Evolutionary conservation across 2,113 vertebrate species (phyloP).

Genomic region (Gulo gulo): DNA sequence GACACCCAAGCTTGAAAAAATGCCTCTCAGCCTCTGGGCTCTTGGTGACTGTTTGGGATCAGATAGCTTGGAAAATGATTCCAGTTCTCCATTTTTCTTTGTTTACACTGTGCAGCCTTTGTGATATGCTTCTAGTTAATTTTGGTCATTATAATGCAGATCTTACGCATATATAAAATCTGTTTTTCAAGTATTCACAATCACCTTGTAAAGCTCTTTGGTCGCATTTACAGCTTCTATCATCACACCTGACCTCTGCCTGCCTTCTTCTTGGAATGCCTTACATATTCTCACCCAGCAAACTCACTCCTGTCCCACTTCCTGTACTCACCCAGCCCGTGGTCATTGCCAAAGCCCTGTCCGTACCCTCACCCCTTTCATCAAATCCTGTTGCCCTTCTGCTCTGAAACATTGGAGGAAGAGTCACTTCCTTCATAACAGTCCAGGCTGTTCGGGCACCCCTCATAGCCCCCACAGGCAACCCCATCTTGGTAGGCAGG

Average conservation of each 20-base stretch:
- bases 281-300: not conserved
- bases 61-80: not conserved
- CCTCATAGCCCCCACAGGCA: not conserved
- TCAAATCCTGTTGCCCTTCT: not conserved
- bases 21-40: not conserved
- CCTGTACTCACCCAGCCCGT: not conserved
- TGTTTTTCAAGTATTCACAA: not conserved
- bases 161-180: not conserved
- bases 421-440: not conserved
- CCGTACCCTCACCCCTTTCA: not conserved
- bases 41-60: not conserved
- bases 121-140: not conserved
- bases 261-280: not conserved
- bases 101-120: not conserved
- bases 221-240: not conserved
- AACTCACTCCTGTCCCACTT: not conserved
- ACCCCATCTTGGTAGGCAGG: not conserved
- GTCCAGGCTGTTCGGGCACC: not conserved
- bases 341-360: not conserved
- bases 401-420: not conserved
- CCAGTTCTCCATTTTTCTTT: not conserved
- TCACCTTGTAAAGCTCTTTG: not conserved
- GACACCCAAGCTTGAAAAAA: not conserved
- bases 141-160: not conserved
- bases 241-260: not conserved